Evolutionary conservation across 2,797 vertebrate species (phyloP).

Genomic region (Sebastes minor): DNA sequence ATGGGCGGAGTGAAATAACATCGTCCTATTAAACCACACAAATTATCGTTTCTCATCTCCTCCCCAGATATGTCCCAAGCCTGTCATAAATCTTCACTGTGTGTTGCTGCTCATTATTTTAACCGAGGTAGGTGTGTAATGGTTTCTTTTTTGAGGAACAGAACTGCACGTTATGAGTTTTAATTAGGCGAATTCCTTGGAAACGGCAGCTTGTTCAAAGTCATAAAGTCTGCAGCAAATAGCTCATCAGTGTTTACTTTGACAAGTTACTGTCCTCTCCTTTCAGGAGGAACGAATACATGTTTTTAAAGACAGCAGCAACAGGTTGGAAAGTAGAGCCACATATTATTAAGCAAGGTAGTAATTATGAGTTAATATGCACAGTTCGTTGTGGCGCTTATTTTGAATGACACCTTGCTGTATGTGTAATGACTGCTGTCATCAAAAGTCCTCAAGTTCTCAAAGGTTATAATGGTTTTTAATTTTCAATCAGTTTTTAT

Average conservation of each 20-base stretch:
- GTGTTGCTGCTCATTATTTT: slow-evolving; percentile 52
- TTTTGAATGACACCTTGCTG: background rate
- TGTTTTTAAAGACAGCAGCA: background rate
- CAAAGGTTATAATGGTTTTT: too few species aligned
- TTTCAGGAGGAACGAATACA: background rate
- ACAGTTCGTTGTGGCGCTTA: background rate
- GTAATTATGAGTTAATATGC: background rate
- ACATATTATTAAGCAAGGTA: background rate
- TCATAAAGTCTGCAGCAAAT: slow-evolving; percentile 5
- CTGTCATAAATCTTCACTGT: slow-evolving; percentile 57
- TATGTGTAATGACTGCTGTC: too few species aligned
- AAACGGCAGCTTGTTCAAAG: slow-evolving; percentile 28
- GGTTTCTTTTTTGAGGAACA: slow-evolving; percentile 22
- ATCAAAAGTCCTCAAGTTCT: too few species aligned
- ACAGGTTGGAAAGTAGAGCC: background rate
- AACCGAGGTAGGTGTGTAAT: slow-evolving; percentile 30
- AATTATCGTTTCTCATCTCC: slow-evolving; percentile 63
- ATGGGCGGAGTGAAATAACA: slow-evolving; percentile 40
- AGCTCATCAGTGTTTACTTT: slow-evolving; percentile 9
- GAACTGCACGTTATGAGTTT: slow-evolving; percentile 12
- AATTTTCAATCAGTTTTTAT: too few species aligned
- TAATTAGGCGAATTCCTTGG: slow-evolving; percentile 36
- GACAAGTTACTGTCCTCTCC: background rate
- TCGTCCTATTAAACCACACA: slow-evolving; percentile 55
- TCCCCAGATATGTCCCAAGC: slow-evolving; percentile 37